These are phyloP conservation scores for Aromia moschata DNA, from an alignment of 2,888 invertebrate genomes.

Conservation along the genomic window DNA sequence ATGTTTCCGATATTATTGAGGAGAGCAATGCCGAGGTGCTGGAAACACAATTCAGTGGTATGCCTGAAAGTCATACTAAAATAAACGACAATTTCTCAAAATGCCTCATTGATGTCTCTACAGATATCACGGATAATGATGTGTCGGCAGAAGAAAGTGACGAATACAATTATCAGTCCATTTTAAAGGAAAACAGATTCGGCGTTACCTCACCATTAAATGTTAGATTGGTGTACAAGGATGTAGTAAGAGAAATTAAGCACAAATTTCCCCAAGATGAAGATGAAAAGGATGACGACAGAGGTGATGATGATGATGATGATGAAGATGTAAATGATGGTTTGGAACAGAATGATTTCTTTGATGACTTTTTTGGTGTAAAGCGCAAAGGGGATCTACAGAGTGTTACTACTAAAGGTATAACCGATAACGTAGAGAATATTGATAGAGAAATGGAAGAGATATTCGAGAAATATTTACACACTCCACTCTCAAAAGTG, in stretches of 20 bases:
- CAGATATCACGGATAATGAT: constrained; percentile 1
- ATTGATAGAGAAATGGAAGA: constrained; percentile 46
- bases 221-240: constrained; percentile 43
- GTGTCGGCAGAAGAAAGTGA: not conserved
- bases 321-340: constrained; percentile 7
- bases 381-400: not conserved
- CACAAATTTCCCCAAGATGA: constrained; percentile 36
- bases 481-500: constrained; percentile 41
- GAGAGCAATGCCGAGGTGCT: too few species aligned
- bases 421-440: constrained; percentile 10
- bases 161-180: constrained; percentile 34
- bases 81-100: not conserved
- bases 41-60: too few species aligned
- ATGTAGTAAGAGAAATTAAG: constrained; percentile 51
- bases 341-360: constrained; percentile 27
- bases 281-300: constrained; percentile 20
- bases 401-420: not conserved
- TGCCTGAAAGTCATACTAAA: not conserved
- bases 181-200: constrained; percentile 44
- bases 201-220: constrained; percentile 44
- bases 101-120: not conserved
- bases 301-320: constrained; percentile 7
- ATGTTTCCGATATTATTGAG: too few species aligned
- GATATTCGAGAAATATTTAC: constrained; percentile 45
- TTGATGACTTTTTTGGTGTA: constrained; percentile 35